Evolutionary conservation across 2,797 vertebrate species (phyloP), one percentile per base, ranked within the genome.

Genomic region (Telmatherina bonti): DNA sequence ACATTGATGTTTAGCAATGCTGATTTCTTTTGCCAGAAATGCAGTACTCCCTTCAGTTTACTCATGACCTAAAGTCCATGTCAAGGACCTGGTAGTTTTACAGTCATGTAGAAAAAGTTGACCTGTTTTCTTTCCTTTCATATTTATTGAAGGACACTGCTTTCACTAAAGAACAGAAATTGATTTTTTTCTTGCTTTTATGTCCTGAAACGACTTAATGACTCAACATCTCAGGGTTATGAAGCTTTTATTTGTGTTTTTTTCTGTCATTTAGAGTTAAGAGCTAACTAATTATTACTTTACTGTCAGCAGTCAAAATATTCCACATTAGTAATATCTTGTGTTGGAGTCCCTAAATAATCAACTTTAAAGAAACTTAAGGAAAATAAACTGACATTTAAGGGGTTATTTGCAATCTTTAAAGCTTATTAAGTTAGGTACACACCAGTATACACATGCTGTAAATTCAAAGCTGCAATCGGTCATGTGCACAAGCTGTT

Each of bases 41-140:
- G 35, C 49, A 61, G 57, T 67, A 22, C 29, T 7, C 7, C 88
- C 89, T 92, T 93, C 77, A 91, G 92, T 92, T 94, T 92, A 94
- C 92, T 93, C 92, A 93, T 93, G 93, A 93, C 58, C 67, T 47
- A 55, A 72, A 6, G 45, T 69, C 81, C 66, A 60, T 45, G 56
- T 22, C 29, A 24, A 64, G 76, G 84, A 83, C 76, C 73, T 60
- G 38, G 76, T 54, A n/a, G 71, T 70, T 60, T 79, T 55, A 56
- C 80, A 70, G 56, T 81, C 49, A 67, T 73, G 51, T 84, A 72
- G 69, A 62, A 79, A 83, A 86, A 84, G 76, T 85, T 85, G 72
- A 86, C 56, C 67, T 51, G 60, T 76, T 63, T 35, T 26, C 12
- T 38, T 68, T 53, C 1, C 62, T 26, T 22, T 22, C 20, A 2